Conservation (phyloP, 2,113 vertebrate species). For the Festucalex cinctus region DNA sequence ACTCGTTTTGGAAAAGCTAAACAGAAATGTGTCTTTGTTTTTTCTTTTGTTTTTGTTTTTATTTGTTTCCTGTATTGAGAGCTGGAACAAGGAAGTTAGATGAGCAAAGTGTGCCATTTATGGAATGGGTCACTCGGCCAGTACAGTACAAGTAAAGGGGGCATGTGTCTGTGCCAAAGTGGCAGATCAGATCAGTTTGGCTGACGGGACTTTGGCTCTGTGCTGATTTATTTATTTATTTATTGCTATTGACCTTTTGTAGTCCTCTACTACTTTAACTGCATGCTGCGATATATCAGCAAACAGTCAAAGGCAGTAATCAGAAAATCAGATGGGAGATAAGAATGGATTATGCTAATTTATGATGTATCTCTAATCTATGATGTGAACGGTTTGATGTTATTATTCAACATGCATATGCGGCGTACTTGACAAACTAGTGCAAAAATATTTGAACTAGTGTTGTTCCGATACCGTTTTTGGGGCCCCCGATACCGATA, state of each 20-base stretch:
- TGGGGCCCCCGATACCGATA: no score
- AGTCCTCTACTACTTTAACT: constrained; percentile 59
- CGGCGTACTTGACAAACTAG: no score
- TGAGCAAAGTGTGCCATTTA: constrained; percentile 29
- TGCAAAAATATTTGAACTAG: no score
- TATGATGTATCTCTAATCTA: constrained; percentile 4
- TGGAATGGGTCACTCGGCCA: constrained; percentile 49
- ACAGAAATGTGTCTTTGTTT: constrained; percentile 5
- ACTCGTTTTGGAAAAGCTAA: neutral
- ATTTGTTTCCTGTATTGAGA: constrained; percentile 32
- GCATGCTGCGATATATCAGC: constrained; percentile 57
- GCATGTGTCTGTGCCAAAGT: constrained; percentile 50
- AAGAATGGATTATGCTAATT: constrained; percentile 6
- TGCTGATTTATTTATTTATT: no score
- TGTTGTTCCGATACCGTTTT: no score
- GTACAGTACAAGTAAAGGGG: constrained; percentile 47
- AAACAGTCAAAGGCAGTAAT: constrained; percentile 55
- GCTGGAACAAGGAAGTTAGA: constrained; percentile 19
- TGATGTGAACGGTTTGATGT: neutral
- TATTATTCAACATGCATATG: neutral
- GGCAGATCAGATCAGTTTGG: no score
- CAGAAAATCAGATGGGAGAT: constrained; percentile 45
- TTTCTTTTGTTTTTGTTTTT: constrained; percentile 12
- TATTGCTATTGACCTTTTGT: constrained; percentile 53
- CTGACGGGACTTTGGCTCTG: constrained; percentile 58